phyloP scores from a whole-genome alignment of 1,140 invertebrate genomes.

The Conus betulinus region DNA sequence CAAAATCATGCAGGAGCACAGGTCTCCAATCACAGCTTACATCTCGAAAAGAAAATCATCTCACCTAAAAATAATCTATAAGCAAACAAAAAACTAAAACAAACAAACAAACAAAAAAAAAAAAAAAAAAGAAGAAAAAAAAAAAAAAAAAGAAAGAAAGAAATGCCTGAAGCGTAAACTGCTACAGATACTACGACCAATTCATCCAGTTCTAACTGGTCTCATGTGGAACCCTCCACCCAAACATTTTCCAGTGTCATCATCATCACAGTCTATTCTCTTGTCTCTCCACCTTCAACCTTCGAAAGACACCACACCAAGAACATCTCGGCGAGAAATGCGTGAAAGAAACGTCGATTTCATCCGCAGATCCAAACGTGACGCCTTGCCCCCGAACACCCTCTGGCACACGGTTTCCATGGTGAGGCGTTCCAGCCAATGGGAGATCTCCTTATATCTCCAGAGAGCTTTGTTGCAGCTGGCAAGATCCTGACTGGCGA shows the following conservation, averaged over 20 bases:
- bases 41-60: no score
- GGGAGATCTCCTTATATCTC: constrained; percentile 18
- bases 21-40: no score
- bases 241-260: not conserved
- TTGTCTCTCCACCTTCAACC: not conserved
- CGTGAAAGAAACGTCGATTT: constrained; percentile 34
- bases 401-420: constrained; percentile 19
- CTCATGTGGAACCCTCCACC: not conserved
- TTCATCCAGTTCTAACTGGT: no score
- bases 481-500: not conserved
- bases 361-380: not conserved
- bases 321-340: constrained; percentile 36
- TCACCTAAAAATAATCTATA: no score
- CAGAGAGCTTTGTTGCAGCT: not conserved
- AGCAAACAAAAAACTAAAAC: no score
- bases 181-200: no score
- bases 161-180: no score
- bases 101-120: no score
- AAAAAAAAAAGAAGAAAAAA: no score
- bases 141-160: no score
- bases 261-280: not conserved
- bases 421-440: constrained; percentile 30
- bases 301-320: not conserved
- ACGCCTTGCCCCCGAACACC: not conserved
- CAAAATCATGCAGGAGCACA: no score